Evolutionary conservation across 2,113 vertebrate species (phyloP), one percentile per base, ranked within the genome.

Genomic region (Echinops telfairi): DNA sequence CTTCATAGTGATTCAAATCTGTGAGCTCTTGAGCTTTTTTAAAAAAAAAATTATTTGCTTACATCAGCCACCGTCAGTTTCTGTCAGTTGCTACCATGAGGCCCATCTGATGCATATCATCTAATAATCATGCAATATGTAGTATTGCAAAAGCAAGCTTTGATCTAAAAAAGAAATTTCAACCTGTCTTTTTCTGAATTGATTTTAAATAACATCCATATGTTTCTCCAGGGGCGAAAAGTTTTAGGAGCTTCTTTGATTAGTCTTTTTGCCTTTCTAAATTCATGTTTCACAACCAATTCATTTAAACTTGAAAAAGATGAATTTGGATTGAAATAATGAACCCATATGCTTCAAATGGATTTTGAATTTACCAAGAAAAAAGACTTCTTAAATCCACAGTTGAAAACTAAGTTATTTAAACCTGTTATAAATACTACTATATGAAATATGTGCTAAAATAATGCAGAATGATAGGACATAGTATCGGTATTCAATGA

Each of bases 171-270:
- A 83, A 95, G 86, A 96, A 96, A 89, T 92, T 93, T 94, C 87
- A 96, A 94, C 89, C 91, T 97, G 83, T 64, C 88, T 93, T 91
- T 93, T 95, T 90, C 85, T 62, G 40, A 94, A 95, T 92, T 94
- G 83, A 96, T 95, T 96, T 96, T 93, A 96, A 96, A 93, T 96
- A 95, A 92, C 95, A 95, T 95, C 94, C 94, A 95, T 95, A 95
- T 94, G 92, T 94, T 96, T 95, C 90, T 94, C 88, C 76, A 95
- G 93, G 83, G 90, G 80, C 15, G 0, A 86, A 47, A 91, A 95
- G 91, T 88, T 90, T 96, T 90, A 84, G 88, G 90, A 94, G 66
- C 20, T 17, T 94, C 83, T 95, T 96, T 96, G 93, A 96, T 96
- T 96, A 95, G 88, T 95, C 93, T 95, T 96, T 96, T 93, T 95